Base-by-base conservation (phyloP, 2,113 vertebrate species). In the Ornithorhynchus anatinus region DNA sequence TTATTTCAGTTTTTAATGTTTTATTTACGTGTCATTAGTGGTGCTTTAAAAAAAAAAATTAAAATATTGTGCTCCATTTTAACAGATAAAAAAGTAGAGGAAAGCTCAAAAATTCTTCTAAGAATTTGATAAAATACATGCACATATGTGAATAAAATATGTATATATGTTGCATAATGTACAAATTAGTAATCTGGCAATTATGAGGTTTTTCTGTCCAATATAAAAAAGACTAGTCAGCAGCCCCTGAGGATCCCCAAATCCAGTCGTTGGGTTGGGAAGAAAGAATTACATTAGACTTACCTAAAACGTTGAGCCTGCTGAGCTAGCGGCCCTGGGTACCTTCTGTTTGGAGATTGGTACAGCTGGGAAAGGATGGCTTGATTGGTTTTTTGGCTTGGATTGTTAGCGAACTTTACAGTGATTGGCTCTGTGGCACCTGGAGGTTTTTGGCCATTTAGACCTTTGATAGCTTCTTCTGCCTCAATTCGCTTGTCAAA, bases 361-460 rank as follows among this genome's bases (percentile, higher is more conserved):
- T 99, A 99, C 73, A 99, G 94, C 91, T 99, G 98, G 20, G 97
- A 98, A 72, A 99, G 95, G 89, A 99, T 94, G 20, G 98, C 97
- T 92, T 99, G 98, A 90, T 92, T 99, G 61, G 91, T 96, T 95
- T 99, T 99, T 95, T 99, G 98, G 91, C 98, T 99, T 86, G 98
- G 98, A 91, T 98, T 99, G 91, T 99, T 99, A 60, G 98, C 98
- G 88, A 99, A 99, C 93, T 99, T 99, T 82, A 99, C 98, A 37
- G 98, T 99, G 81, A 99, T 98, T 50, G 98, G 97, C 84, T 99
- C 98, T 4, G 97, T 94, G 89, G 96, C 96, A 75, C 94, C 92
- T 6, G 97, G 95, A 37, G 98, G 98, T 89, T 99, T 99, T 92
- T 99, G 98, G 61, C 98, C 97, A 77, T 99, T 99, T 76, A 99